phyloP scores from a whole-genome alignment of 2,113 vertebrate genomes.

The Notarius quadriscutis region DNA sequence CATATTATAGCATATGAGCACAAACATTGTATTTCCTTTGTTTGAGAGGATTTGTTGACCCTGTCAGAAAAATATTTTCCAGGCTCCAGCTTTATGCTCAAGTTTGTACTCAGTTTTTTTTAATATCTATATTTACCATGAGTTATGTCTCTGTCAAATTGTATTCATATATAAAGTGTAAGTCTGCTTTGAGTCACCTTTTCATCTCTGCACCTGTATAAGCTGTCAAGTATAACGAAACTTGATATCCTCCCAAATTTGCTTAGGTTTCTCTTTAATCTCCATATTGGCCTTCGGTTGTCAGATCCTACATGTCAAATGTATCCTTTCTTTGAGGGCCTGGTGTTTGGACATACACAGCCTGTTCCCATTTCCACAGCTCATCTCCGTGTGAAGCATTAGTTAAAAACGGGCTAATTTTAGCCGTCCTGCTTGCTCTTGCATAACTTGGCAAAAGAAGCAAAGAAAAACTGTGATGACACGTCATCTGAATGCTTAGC shows the following conservation, averaged over 20 bases:
- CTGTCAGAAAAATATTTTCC: background rate
- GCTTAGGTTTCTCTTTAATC: background rate
- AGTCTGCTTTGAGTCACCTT: background rate
- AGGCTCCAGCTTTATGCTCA: background rate
- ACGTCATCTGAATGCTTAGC: conserved; percentile 1
- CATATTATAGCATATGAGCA: background rate
- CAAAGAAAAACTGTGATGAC: conserved; percentile 10
- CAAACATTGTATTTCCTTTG: background rate
- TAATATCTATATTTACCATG: background rate
- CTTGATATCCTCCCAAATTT: background rate
- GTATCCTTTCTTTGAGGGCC: background rate
- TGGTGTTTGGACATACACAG: conserved; percentile 19
- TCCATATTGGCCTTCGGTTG: background rate
- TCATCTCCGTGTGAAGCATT: background rate
- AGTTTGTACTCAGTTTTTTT: background rate
- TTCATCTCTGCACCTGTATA: background rate
- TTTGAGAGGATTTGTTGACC: background rate
- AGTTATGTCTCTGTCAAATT: background rate
- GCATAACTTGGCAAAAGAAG: conserved; percentile 28
- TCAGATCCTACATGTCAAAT: background rate
- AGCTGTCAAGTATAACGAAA: background rate
- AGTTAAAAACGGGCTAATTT: conserved; percentile 16
- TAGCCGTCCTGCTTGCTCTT: conserved; percentile 4
- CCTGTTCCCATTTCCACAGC: conserved; percentile 24
- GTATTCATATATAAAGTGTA: background rate